These are phyloP conservation scores for Agrenia bidenticulata DNA, from an alignment of 2,888 invertebrate species.

Conservation along the genomic window DNA sequence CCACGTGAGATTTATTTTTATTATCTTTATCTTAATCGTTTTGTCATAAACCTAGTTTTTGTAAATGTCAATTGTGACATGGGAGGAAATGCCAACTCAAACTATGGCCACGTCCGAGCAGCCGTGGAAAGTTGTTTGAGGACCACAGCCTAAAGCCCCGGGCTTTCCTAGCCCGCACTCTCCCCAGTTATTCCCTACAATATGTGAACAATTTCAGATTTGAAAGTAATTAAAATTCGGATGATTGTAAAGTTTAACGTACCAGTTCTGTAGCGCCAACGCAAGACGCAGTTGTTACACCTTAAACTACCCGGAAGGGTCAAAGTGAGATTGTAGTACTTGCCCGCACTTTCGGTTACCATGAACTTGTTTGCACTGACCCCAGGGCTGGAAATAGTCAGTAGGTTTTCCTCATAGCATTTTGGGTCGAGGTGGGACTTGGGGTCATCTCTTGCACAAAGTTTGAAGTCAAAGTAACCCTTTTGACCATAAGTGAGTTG, in stretches of 20 bases:
- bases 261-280: conserved; percentile 21
- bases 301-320: neutral
- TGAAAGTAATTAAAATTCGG: neutral
- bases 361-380: neutral
- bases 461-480: conserved; percentile 17
- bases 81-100: too few species aligned
- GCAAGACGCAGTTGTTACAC: conserved; percentile 14
- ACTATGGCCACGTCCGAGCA: conserved; percentile 21
- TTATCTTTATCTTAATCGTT: too few species aligned
- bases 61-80: too few species aligned
- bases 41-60: too few species aligned
- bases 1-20: too few species aligned
- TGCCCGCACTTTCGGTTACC: conserved; percentile 10
- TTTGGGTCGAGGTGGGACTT: conserved; percentile 12
- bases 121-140: conserved; percentile 12
- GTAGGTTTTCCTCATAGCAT: conserved; percentile 14
- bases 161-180: conserved; percentile 14
- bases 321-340: conserved; percentile 21
- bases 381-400: neutral
- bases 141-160: conserved; percentile 19
- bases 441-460: conserved; percentile 7
- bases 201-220: too few species aligned
- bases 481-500: conserved; percentile 21
- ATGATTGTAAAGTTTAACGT: neutral
- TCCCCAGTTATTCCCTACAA: conserved; percentile 17